phyloP scores from a whole-genome alignment of 2,797 vertebrate genomes.

The Rhyacichthys aspro region DNA sequence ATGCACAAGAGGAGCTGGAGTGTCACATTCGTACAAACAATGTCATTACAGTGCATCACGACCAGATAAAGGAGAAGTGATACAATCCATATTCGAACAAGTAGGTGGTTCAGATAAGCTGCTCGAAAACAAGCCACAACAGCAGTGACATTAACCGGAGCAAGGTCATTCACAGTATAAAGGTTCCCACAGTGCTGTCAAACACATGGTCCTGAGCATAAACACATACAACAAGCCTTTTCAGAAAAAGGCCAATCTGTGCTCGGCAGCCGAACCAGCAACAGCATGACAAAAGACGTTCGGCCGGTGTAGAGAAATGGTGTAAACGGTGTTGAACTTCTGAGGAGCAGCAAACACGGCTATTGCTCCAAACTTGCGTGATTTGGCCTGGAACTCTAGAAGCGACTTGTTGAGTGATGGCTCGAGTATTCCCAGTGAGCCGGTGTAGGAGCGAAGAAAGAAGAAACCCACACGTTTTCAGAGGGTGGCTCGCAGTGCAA shows the following conservation, averaged over 20 bases:
- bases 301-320: conserved; percentile 9
- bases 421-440: conserved; percentile 49
- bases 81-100: conserved; percentile 11
- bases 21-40: conserved; percentile 16
- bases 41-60: conserved; percentile 8
- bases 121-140: conserved; percentile 50
- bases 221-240: conserved; percentile 45
- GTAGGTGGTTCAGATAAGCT: no score
- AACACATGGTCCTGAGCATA: conserved; percentile 44
- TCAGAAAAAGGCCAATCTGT: conserved; percentile 23
- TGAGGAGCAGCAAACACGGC: background rate
- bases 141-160: conserved; percentile 34
- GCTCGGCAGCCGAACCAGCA: conserved; percentile 23
- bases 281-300: conserved; percentile 14
- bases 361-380: conserved; percentile 1
- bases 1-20: conserved; percentile 19
- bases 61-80: background rate
- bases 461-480: conserved; percentile 57
- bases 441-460: conserved; percentile 54
- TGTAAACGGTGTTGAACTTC: background rate
- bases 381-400: conserved; percentile 2
- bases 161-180: conserved; percentile 37
- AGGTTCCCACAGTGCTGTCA: conserved; percentile 47
- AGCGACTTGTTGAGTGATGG: conserved; percentile 33
- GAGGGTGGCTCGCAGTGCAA: conserved; percentile 46